These are phyloP conservation scores for Xiphydria camelus DNA, from an alignment of 2,888 invertebrate genomes.

Conservation along the genomic window DNA sequence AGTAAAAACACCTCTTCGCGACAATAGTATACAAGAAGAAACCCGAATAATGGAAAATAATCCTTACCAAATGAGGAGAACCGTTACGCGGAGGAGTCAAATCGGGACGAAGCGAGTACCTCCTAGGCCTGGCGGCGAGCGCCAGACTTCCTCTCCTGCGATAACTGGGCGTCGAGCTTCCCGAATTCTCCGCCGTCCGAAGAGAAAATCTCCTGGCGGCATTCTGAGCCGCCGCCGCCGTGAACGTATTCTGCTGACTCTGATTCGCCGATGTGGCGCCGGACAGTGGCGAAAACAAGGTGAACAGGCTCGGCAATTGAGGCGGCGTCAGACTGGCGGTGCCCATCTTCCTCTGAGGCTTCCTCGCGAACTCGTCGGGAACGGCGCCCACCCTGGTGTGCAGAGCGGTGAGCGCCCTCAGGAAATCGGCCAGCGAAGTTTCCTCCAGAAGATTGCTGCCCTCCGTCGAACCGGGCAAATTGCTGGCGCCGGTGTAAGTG, in stretches of 20 bases:
- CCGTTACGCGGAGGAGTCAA: slow-evolving; percentile 36
- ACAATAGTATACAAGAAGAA: slow-evolving; percentile 1
- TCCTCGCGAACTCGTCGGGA: slow-evolving; percentile 43
- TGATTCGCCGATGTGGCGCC: slow-evolving; percentile 27
- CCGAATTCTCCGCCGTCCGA: slow-evolving; percentile 34
- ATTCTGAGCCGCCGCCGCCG: slow-evolving; percentile 18
- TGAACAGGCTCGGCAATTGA: slow-evolving; percentile 58
- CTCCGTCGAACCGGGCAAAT: slow-evolving; percentile 44
- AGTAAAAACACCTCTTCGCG: too few relatives aligned
- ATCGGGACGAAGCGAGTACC: slow-evolving; percentile 52
- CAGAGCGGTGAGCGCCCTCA: slow-evolving; percentile 76
- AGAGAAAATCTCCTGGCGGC: slow-evolving; percentile 40
- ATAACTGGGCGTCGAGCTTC: slow-evolving; percentile 32
- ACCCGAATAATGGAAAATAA: neutral
- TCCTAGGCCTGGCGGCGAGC: slow-evolving; percentile 29
- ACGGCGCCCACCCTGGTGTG: slow-evolving; percentile 60
- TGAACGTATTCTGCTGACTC: slow-evolving; percentile 44
- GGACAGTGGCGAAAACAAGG: slow-evolving; percentile 56
- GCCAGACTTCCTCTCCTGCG: slow-evolving; percentile 38
- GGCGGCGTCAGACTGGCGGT: slow-evolving; percentile 61
- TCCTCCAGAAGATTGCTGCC: slow-evolving; percentile 73
- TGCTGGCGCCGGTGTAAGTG: slow-evolving; percentile 42
- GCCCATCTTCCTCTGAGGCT: slow-evolving; percentile 61
- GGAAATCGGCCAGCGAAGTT: slow-evolving; percentile 80
- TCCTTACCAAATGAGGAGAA: slow-evolving; percentile 31